Evolutionary conservation across 2,113 vertebrate species (phyloP).

Genomic region (Eolophus roseicapilla): DNA sequence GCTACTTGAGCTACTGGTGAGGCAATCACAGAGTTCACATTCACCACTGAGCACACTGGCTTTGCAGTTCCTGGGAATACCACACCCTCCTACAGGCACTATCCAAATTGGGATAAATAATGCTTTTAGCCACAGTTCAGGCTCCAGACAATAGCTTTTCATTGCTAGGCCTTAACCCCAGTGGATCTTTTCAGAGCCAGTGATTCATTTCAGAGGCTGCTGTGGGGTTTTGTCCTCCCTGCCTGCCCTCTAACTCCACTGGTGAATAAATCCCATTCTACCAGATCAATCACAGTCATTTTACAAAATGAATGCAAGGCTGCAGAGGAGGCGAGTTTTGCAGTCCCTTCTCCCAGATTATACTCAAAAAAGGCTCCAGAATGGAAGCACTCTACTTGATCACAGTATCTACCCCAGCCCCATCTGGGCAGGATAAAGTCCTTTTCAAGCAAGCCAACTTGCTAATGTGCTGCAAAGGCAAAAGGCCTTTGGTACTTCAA

Average conservation of each 20-base stretch:
- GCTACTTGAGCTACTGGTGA: conserved; percentile 2
- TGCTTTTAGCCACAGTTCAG: conserved; percentile 40
- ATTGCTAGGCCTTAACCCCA: conserved; percentile 33
- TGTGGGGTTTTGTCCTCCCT: conserved; percentile 33
- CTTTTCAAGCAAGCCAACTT: conserved; percentile 28
- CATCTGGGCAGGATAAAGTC: not conserved
- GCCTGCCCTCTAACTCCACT: conserved; percentile 33
- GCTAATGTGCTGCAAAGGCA: not conserved
- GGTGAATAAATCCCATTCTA: conserved; percentile 50
- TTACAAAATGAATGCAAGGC: not conserved
- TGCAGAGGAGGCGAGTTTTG: not conserved
- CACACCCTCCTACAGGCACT: conserved; percentile 37
- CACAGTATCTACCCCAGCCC: not conserved
- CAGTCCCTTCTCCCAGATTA: not conserved
- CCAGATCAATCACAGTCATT: conserved; percentile 29
- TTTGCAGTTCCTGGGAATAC: conserved; percentile 53
- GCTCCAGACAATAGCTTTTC: conserved; percentile 64
- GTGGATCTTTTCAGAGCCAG: conserved; percentile 45
- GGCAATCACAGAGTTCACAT: not conserved
- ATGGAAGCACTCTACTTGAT: not conserved
- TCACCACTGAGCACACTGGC: not conserved
- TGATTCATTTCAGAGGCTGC: conserved; percentile 59
- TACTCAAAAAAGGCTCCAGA: not conserved
- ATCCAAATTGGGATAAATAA: conserved; percentile 41
- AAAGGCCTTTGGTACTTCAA: conserved; percentile 25